Percentiles rank a stretch among this genome's conserved stretches.
Evolutionary conservation across 35 echinoderm and acorn worm species (phyloP).

Genomic region (Ptychodera flava): DNA sequence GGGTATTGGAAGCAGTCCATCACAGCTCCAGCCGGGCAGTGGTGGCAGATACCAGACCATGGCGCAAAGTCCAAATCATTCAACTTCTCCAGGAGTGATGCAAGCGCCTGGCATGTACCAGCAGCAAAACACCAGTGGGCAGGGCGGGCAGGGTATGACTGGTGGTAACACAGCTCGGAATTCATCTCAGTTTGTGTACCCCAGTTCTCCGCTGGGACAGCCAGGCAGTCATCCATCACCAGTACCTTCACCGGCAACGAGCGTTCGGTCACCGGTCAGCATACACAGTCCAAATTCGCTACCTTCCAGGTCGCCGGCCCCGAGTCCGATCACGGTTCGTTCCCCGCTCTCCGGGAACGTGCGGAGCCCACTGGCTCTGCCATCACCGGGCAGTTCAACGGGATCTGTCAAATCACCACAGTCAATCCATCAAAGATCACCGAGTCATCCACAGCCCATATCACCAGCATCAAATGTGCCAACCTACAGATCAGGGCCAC

Average conservation of each 20-base stretch:
- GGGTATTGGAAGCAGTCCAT: neutral
- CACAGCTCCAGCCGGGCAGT: neutral
- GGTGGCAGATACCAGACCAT: neutral
- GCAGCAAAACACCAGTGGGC: neutral
- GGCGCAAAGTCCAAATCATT: neutral
- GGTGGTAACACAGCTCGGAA: neutral
- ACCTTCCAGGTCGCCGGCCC: constrained; percentile 7
- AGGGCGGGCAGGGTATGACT: neutral
- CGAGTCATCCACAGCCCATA: neutral
- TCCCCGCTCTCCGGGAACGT: neutral
- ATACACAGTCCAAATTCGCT: constrained; percentile 10
- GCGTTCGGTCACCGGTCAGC: neutral
- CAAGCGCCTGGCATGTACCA: neutral
- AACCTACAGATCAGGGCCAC: neutral
- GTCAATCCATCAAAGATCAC: constrained; percentile 7
- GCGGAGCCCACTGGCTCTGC: neutral
- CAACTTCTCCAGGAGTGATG: neutral
- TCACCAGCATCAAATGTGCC: neutral
- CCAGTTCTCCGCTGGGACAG: neutral
- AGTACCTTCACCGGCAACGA: neutral
- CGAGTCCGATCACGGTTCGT: neutral
- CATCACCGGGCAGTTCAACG: neutral
- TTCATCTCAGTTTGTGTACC: neutral
- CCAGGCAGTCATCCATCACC: constrained; percentile 7
- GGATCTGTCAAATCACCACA: neutral